Conservation (phyloP, 37 sponge, comb jelly and placozoan species). For the Cladorhizidae sp. region DNA sequence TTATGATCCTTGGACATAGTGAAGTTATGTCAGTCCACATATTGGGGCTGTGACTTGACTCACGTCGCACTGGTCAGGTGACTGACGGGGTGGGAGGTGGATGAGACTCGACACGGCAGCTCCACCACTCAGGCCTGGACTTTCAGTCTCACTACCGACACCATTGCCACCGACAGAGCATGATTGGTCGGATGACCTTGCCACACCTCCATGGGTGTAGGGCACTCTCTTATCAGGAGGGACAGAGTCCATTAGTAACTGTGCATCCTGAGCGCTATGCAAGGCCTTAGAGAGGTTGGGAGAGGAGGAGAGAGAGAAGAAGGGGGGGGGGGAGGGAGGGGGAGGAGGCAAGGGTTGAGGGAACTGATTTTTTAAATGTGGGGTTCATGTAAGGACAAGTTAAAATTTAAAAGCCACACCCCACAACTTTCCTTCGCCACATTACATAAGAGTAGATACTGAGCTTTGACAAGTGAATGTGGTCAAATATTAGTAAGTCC, state of each 20-base stretch:
- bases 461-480: too few species aligned
- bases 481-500: too few species aligned
- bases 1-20: too few species aligned
- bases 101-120: constrained; percentile 22
- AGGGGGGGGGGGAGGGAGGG: too few species aligned
- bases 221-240: constrained; percentile 55
- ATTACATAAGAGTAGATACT: too few species aligned
- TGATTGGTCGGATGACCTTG: not conserved
- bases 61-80: constrained; percentile 59
- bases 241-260: constrained; percentile 66
- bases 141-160: not conserved
- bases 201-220: not conserved
- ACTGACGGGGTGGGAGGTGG: constrained; percentile 22
- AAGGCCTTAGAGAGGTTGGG: not conserved
- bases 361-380: too few species aligned
- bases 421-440: too few species aligned
- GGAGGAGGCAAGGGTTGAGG: too few species aligned
- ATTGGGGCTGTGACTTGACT: not conserved
- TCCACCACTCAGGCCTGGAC: not conserved
- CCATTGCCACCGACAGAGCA: not conserved
- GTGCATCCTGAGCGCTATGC: constrained; percentile 68
- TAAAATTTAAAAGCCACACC: too few species aligned
- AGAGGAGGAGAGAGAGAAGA: too few species aligned
- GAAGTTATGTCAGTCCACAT: too few species aligned
- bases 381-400: too few species aligned